Percentiles rank a stretch among this genome's conserved stretches.
These are phyloP conservation scores for Aelia acuminata DNA, from an alignment of 2,888 invertebrate genomes.

Conservation along the genomic window DNA sequence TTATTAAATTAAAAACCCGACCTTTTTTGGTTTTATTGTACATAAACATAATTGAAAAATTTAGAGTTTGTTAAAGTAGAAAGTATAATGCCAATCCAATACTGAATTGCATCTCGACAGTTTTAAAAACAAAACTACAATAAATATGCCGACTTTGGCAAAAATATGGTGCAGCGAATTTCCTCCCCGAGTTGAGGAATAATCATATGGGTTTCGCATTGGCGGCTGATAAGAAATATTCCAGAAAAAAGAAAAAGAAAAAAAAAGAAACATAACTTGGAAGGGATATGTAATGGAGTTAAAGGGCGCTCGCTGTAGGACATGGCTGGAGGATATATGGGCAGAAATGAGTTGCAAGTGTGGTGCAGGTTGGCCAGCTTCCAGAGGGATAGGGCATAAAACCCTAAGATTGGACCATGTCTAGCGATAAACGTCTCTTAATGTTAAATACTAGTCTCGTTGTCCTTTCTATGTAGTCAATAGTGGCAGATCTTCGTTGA, in stretches of 20 bases:
- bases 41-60: too few relatives aligned
- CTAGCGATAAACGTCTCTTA: constrained; percentile 36
- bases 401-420: constrained; percentile 6
- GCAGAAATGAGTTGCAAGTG: constrained; percentile 48
- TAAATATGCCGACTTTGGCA: not conserved
- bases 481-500: not conserved
- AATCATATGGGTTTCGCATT: constrained; percentile 24
- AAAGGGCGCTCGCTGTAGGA: constrained; percentile 36
- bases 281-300: constrained; percentile 36
- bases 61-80: too few relatives aligned
- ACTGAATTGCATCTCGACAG: too few relatives aligned
- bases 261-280: constrained; percentile 1
- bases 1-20: too few relatives aligned
- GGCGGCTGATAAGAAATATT: not conserved
- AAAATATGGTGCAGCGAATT: constrained; percentile 15
- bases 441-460: constrained; percentile 11
- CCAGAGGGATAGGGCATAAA: not conserved
- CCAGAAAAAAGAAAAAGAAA: not conserved
- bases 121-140: not conserved
- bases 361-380: not conserved
- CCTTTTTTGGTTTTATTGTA: too few relatives aligned
- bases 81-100: too few relatives aligned
- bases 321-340: constrained; percentile 24
- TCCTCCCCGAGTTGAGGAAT: not conserved
- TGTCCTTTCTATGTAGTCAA: not conserved